phyloP scores from a whole-genome alignment of 1,140 invertebrate genomes.

The Drosophila lowei region DNA sequence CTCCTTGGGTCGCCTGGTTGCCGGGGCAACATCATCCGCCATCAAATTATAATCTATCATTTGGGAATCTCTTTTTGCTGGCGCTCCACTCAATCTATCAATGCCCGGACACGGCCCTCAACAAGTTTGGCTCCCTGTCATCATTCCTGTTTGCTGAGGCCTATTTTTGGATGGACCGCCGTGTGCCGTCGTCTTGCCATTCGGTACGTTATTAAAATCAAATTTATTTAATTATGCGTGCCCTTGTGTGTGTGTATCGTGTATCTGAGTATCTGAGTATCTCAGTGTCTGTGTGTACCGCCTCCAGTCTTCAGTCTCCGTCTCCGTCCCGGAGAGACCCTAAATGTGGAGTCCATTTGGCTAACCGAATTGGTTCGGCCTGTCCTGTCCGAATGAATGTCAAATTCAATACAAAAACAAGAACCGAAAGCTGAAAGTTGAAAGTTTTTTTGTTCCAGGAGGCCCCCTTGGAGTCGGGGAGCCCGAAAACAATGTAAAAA shows the following conservation, averaged over 20 bases:
- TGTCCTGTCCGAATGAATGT: slow-evolving; percentile 48
- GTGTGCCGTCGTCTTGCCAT: slow-evolving; percentile 6
- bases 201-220: slow-evolving; percentile 67
- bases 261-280: not conserved
- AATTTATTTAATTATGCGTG: slow-evolving; percentile 72
- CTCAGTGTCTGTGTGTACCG: not conserved
- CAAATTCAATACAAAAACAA: slow-evolving; percentile 63
- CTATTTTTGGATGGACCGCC: slow-evolving; percentile 20
- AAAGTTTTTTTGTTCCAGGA: slow-evolving; percentile 40
- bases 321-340: slow-evolving; percentile 3
- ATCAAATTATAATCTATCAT: slow-evolving; percentile 30
- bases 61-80: slow-evolving; percentile 14
- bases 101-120: slow-evolving; percentile 8
- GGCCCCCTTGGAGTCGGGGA: not conserved
- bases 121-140: slow-evolving; percentile 20
- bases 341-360: slow-evolving; percentile 21
- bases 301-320: not conserved
- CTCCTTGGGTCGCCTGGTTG: not conserved
- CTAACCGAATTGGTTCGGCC: slow-evolving; percentile 12
- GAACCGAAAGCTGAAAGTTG: slow-evolving; percentile 32
- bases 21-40: not conserved
- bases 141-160: slow-evolving; percentile 22
- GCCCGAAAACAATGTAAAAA: slow-evolving; percentile 34
- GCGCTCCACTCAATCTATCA: slow-evolving; percentile 21
- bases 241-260: slow-evolving; percentile 14